A percentile compares a stretch with the other conserved stretches of the same genome.
Evolutionary conservation across 2,888 invertebrate genomes (phyloP).

Genomic region (Plusia festucae): DNA sequence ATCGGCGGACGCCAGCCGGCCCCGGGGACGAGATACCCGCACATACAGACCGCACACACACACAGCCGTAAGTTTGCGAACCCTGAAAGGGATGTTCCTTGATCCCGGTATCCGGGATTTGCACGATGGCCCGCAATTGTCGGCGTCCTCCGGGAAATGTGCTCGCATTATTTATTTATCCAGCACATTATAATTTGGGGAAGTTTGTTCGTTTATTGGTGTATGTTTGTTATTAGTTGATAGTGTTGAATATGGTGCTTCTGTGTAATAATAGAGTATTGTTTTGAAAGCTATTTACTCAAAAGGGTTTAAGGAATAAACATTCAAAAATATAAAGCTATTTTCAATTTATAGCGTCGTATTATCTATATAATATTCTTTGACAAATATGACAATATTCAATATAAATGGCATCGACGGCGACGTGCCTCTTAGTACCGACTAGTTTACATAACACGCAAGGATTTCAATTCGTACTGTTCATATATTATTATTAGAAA

Average conservation of each 20-base stretch:
- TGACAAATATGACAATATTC: slow-evolving; percentile 32
- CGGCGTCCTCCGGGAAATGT: slow-evolving; percentile 43
- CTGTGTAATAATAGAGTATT: background rate
- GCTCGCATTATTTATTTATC: slow-evolving; percentile 47
- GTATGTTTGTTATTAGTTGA: slow-evolving; percentile 20
- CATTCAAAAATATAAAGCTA: background rate
- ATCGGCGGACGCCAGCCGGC: slow-evolving; percentile 33
- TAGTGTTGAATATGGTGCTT: slow-evolving; percentile 11
- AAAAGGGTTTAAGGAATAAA: background rate
- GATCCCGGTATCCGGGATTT: slow-evolving; percentile 48
- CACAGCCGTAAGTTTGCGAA: slow-evolving; percentile 22
- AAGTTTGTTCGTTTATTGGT: slow-evolving; percentile 37
- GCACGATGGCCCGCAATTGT: slow-evolving; percentile 40
- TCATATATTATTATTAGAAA: background rate
- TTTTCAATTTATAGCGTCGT: slow-evolving; percentile 16
- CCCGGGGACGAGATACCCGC: slow-evolving; percentile 27
- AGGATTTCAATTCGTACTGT: background rate
- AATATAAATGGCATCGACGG: slow-evolving; percentile 21
- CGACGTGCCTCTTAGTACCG: slow-evolving; percentile 20
- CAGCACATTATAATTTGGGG: slow-evolving; percentile 49
- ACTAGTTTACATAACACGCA: background rate
- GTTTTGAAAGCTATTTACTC: background rate
- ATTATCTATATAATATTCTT: slow-evolving; percentile 29
- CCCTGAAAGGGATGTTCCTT: slow-evolving; percentile 39
- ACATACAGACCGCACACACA: slow-evolving; percentile 6